These are phyloP conservation scores for Philaethria dido DNA, from an alignment of 2,888 invertebrate species.

Conservation along the genomic window DNA sequence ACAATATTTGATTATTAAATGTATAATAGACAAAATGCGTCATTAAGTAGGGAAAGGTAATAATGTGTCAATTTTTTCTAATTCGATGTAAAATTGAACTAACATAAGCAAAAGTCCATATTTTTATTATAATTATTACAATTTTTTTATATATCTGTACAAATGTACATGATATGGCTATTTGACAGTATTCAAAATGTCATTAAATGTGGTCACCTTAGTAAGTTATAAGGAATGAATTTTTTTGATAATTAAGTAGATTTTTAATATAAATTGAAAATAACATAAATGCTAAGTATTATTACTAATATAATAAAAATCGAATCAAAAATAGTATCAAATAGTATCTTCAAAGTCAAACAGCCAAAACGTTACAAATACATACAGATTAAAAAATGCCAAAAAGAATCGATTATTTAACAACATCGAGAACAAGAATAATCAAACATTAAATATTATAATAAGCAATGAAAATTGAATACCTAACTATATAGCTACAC, in stretches of 20 bases:
- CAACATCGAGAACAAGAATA: not conserved
- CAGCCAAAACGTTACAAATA: not conserved
- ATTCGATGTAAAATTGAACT: constrained; percentile 5
- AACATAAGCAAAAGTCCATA: not conserved
- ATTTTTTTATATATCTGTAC: not conserved
- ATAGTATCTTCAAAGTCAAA: not conserved
- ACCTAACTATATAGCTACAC: not conserved
- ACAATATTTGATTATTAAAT: not conserved
- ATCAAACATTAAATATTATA: not conserved
- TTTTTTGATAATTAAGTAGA: too few species aligned
- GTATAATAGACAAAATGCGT: not conserved
- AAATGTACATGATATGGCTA: not conserved
- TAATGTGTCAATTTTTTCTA: not conserved
- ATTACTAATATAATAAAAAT: not conserved
- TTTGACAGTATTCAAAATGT: not conserved
- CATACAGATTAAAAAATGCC: not conserved
- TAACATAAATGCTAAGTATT: too few species aligned
- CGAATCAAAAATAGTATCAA: not conserved
- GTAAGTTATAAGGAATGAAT: too few species aligned
- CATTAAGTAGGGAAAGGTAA: not conserved
- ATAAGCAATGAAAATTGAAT: not conserved
- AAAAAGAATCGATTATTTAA: not conserved
- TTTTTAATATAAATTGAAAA: too few species aligned
- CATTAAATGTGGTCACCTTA: not conserved
- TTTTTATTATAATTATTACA: not conserved